Conservation (phyloP, 2,113 vertebrate species). For the Hystrix brachyura region DNA sequence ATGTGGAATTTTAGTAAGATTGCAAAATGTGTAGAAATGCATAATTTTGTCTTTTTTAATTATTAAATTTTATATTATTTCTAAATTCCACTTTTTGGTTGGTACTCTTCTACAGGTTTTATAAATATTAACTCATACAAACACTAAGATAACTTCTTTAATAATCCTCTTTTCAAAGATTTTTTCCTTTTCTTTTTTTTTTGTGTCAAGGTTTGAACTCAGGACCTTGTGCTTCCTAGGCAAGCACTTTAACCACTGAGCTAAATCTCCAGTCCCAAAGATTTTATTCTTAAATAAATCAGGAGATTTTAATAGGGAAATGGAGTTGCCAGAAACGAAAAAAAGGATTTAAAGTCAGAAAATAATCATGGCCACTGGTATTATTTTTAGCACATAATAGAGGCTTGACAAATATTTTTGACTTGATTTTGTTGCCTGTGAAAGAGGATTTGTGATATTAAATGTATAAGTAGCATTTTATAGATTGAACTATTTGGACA, state of each 20-base stretch:
- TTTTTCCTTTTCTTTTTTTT: background rate
- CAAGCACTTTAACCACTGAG: too few species aligned
- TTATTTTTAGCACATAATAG: background rate
- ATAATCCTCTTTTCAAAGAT: background rate
- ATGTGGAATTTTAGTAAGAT: background rate
- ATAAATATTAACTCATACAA: background rate
- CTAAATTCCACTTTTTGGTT: background rate
- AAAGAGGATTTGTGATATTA: background rate
- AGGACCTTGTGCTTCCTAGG: too few species aligned
- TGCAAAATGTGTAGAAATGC: background rate
- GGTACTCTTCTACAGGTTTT: background rate
- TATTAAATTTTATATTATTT: background rate
- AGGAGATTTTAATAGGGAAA: background rate
- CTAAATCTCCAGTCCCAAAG: background rate
- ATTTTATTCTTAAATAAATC: conserved; percentile 18
- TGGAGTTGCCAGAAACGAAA: background rate
- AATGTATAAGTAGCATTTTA: background rate
- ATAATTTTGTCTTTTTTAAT: background rate
- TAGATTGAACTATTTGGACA: background rate
- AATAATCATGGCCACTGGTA: fast-evolving
- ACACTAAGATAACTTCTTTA: background rate
- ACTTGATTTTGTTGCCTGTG: background rate
- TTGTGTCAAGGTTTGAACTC: too few species aligned
- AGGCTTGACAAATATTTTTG: background rate
- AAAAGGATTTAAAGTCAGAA: background rate